phyloP scores from a whole-genome alignment of 1,140 invertebrate genomes.

The Chironomus striatipennis region DNA sequence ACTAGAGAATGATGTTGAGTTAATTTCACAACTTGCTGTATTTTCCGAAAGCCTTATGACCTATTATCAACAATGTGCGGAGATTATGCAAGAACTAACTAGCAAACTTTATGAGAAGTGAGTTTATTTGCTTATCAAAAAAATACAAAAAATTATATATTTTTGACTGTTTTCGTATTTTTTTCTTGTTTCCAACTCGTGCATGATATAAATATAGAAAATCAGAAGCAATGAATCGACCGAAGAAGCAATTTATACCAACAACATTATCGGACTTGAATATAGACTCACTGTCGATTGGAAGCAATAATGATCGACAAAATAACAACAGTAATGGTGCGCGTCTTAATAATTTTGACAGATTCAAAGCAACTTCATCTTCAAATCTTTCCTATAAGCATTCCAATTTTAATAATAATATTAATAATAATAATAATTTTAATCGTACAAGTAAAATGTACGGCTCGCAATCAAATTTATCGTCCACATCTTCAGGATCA shows the following conservation, averaged over 20 bases:
- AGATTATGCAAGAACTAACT: slow-evolving; percentile 75
- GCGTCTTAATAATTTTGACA: slow-evolving; percentile 20
- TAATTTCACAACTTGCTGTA: slow-evolving; percentile 90
- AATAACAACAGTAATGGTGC: slow-evolving; percentile 18
- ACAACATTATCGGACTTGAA: slow-evolving; percentile 85
- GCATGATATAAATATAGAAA: not conserved
- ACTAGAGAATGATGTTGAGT: slow-evolving; percentile 96
- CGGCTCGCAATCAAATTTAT: not conserved
- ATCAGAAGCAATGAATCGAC: slow-evolving; percentile 71
- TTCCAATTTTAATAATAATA: slow-evolving; percentile 8
- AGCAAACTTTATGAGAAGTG: slow-evolving; percentile 87
- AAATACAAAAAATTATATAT: not conserved
- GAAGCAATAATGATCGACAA: slow-evolving; percentile 24
- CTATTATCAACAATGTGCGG: slow-evolving; percentile 92
- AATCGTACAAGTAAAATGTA: not conserved
- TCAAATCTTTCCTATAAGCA: slow-evolving; percentile 16
- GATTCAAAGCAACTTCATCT: not conserved
- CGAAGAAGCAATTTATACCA: slow-evolving; percentile 85
- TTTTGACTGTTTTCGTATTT: not conserved
- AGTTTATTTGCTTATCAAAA: slow-evolving; percentile 34
- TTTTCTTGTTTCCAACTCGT: not conserved
- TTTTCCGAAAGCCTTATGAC: slow-evolving; percentile 91
- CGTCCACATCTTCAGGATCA: not conserved
- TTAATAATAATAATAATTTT: not conserved
- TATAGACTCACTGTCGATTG: slow-evolving; percentile 53